Evolutionary conservation across 2,888 invertebrate species (phyloP).

Genomic region (Caenorhabditis sp.): DNA sequence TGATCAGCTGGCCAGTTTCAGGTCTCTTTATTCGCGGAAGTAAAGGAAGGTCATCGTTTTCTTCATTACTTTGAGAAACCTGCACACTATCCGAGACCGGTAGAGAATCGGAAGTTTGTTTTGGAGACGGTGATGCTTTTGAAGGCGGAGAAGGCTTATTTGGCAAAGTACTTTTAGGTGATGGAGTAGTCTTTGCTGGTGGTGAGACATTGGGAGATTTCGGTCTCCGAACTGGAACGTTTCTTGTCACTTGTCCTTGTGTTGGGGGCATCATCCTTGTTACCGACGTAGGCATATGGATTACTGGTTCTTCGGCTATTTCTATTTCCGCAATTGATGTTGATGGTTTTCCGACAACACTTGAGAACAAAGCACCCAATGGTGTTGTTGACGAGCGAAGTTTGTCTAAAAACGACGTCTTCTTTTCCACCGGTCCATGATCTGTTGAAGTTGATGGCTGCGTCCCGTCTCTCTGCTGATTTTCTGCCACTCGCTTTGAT

Average conservation of each 20-base stretch:
- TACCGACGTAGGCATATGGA: neutral
- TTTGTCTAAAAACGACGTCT: slow-evolving; percentile 1
- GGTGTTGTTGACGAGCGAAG: neutral
- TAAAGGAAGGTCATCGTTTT: slow-evolving; percentile 10
- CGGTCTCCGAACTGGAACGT: neutral
- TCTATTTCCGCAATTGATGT: neutral
- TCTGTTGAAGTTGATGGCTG: no score
- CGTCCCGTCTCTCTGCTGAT: no score
- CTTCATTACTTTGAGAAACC: neutral
- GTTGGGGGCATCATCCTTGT: neutral
- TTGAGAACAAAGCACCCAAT: neutral
- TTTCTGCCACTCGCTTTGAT: no score
- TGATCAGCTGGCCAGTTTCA: slow-evolving; percentile 37
- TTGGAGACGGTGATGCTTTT: neutral
- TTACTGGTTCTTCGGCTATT: no score
- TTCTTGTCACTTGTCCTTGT: neutral
- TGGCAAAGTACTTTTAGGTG: no score
- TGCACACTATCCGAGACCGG: neutral
- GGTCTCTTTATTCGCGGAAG: slow-evolving; percentile 39
- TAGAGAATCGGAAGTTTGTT: neutral
- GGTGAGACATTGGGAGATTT: neutral
- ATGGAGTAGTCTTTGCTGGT: neutral
- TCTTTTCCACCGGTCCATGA: no score
- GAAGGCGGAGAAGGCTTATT: neutral
- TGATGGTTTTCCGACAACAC: neutral